Conservation (phyloP, 2,797 vertebrate species). For the Xerus rutilus region DNA sequence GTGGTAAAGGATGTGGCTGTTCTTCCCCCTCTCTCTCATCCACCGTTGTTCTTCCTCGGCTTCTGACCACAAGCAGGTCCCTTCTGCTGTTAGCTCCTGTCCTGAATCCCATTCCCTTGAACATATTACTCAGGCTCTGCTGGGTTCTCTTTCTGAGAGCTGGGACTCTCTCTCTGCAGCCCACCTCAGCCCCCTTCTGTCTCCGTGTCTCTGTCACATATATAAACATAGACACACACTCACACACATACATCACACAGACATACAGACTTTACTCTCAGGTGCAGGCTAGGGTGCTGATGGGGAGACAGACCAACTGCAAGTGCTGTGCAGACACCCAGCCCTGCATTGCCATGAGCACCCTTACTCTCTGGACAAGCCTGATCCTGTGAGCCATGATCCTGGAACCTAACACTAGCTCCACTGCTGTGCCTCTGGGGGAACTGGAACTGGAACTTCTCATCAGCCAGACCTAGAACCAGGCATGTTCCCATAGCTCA, state of each 20-base stretch:
- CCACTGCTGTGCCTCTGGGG: neutral
- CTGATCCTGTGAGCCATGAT: neutral
- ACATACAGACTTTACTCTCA: neutral
- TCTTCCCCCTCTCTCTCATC: accelerated
- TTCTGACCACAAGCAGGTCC: too few species aligned
- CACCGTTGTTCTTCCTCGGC: accelerated
- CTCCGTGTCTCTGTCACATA: neutral
- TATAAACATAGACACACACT: neutral
- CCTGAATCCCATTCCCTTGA: neutral
- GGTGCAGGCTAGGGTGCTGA: neutral
- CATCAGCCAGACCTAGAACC: neutral
- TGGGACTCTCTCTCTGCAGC: neutral
- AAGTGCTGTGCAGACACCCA: neutral
- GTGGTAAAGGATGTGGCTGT: accelerated
- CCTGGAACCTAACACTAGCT: neutral
- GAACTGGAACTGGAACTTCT: neutral
- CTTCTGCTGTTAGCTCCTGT: neutral
- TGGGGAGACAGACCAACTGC: neutral
- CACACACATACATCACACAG: neutral
- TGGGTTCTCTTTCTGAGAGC: neutral
- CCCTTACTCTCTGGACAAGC: neutral
- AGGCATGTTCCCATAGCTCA: neutral
- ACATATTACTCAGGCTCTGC: neutral
- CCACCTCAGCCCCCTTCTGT: too few species aligned
- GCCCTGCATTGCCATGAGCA: accelerated